A percentile compares a stretch with the other conserved stretches of the same genome.
These are phyloP conservation scores for Hiodon tergisus DNA, from an alignment of 2,113 vertebrate genomes.

Conservation along the genomic window DNA sequence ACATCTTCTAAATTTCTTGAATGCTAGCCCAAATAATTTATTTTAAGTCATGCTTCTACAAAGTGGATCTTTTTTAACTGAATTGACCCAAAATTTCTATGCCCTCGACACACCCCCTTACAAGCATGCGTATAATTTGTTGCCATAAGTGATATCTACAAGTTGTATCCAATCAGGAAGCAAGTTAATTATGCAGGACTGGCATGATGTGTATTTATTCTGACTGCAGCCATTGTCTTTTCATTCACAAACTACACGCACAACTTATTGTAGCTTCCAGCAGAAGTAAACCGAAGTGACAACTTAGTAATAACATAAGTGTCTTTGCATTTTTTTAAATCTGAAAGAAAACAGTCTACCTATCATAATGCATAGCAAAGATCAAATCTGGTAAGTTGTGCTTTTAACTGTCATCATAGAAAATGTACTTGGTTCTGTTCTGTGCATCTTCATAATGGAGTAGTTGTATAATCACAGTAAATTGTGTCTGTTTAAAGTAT, in stretches of 20 bases:
- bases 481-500: not conserved
- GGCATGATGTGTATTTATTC: conserved; percentile 31
- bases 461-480: too few relatives aligned
- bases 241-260: conserved; percentile 21
- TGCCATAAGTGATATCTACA: conserved; percentile 15
- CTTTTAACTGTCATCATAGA: not conserved
- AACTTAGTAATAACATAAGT: not conserved
- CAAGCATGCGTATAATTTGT: conserved; percentile 22
- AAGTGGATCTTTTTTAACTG: conserved; percentile 6
- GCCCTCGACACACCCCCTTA: conserved; percentile 15
- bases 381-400: conserved; percentile 60
- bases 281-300: not conserved
- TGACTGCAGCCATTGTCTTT: conserved; percentile 3
- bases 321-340: not conserved
- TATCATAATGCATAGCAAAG: conserved; percentile 60
- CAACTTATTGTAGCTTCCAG: not conserved
- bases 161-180: conserved; percentile 40
- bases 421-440: not conserved
- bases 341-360: not conserved
- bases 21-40: not conserved
- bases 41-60: conserved; percentile 3
- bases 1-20: not conserved
- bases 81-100: conserved; percentile 14
- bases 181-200: conserved; percentile 20
- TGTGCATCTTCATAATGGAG: too few relatives aligned